Conservation (phyloP, 2,888 invertebrate species). For the Aricia artaxerxes region DNA sequence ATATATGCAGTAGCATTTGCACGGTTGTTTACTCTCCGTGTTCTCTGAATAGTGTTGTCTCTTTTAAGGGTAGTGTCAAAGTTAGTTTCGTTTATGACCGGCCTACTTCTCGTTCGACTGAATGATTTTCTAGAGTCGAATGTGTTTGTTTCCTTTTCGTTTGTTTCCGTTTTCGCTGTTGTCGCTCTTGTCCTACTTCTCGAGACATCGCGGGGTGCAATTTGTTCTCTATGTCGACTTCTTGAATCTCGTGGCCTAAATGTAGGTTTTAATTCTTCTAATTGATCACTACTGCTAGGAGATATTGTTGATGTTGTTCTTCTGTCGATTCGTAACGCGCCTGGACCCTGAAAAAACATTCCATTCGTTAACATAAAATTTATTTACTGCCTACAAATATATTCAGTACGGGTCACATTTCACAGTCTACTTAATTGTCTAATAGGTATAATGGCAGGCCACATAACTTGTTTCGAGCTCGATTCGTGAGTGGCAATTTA, state of each 20-base stretch:
- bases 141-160: constrained; percentile 56
- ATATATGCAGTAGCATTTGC: constrained; percentile 37
- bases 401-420: not conserved
- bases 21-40: constrained; percentile 47
- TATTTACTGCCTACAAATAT: not conserved
- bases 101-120: constrained; percentile 61
- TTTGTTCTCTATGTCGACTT: constrained; percentile 54
- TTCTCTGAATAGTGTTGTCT: constrained; percentile 54
- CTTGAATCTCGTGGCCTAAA: constrained; percentile 59
- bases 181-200: constrained; percentile 59
- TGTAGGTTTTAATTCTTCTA: constrained; percentile 53
- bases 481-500: constrained; percentile 47
- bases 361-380: not conserved
- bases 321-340: constrained; percentile 57
- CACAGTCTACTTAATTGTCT: constrained; percentile 15
- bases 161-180: constrained; percentile 46
- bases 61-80: constrained; percentile 50
- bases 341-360: constrained; percentile 60
- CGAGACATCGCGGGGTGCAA: constrained; percentile 48
- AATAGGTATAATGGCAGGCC: not conserved
- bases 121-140: constrained; percentile 65
- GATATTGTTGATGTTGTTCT: constrained; percentile 54
- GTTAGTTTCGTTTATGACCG: constrained; percentile 48
- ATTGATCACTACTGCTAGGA: constrained; percentile 48
- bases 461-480: constrained; percentile 15